Conservation (phyloP, 2,888 invertebrate species). For the Ornithoptera alexandrae region DNA sequence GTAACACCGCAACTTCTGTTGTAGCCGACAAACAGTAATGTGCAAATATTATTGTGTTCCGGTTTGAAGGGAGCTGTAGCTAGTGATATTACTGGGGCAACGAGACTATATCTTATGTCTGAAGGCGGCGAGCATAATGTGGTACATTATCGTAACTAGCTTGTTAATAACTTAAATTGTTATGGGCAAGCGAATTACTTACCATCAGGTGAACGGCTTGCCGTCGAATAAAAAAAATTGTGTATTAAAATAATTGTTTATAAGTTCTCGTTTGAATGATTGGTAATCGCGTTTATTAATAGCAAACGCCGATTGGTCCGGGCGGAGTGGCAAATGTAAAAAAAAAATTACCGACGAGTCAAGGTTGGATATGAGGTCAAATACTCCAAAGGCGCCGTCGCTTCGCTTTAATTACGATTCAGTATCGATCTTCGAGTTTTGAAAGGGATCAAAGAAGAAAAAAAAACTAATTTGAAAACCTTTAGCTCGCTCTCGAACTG, state of each 20-base stretch:
- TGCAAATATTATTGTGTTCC: too few relatives aligned
- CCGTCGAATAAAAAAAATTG: too few relatives aligned
- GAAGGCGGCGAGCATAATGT: too few relatives aligned
- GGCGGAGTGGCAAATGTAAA: constrained; percentile 23
- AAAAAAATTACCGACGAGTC: constrained; percentile 25
- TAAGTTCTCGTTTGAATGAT: constrained; percentile 7
- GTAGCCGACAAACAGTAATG: too few relatives aligned
- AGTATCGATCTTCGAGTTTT: constrained; percentile 9
- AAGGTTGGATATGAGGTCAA: constrained; percentile 27
- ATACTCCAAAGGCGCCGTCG: constrained; percentile 11
- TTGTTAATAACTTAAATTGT: too few relatives aligned
- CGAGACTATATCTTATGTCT: too few relatives aligned
- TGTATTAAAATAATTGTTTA: not conserved
- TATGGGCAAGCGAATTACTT: too few relatives aligned
- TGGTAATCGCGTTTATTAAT: constrained; percentile 21
- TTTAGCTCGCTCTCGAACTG: constrained; percentile 1
- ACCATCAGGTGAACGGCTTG: too few relatives aligned
- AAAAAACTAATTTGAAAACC: constrained; percentile 16
- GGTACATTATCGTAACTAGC: too few relatives aligned
- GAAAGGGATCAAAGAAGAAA: not conserved
- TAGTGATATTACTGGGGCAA: too few relatives aligned
- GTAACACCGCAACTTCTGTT: too few relatives aligned
- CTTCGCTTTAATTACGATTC: constrained; percentile 16
- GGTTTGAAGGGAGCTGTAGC: too few relatives aligned
- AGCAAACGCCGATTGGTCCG: constrained; percentile 9